phyloP scores from a whole-genome alignment of 2,113 vertebrate genomes.

The Puntigrus tetrazona region DNA sequence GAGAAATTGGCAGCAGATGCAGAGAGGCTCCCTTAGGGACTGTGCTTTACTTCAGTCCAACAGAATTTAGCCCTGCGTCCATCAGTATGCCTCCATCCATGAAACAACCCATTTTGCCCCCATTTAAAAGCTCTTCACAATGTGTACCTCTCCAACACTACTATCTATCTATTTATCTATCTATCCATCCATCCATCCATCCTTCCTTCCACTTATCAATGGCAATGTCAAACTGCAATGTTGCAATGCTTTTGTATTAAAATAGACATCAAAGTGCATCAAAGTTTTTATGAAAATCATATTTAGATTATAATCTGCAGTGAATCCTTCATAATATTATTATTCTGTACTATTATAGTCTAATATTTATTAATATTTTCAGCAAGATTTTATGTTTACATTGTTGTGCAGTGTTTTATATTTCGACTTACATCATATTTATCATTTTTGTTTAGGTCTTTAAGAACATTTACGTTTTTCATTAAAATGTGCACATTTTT shows the following conservation, averaged over 20 bases:
- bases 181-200: no score
- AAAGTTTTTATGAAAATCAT: not conserved
- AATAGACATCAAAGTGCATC: not conserved
- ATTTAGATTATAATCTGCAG: not conserved
- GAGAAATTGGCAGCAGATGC: conserved; percentile 60
- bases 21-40: conserved; percentile 39
- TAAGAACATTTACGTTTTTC: not conserved
- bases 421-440: not conserved
- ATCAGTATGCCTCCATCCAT: conserved; percentile 54
- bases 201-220: no score
- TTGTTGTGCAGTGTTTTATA: not conserved
- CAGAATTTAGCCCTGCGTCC: conserved; percentile 67
- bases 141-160: not conserved
- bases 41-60: conserved; percentile 63
- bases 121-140: not conserved
- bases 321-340: not conserved
- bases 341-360: not conserved
- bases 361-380: not conserved
- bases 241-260: not conserved
- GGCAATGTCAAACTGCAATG: not conserved
- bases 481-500: no score
- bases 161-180: no score
- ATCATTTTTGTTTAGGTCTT: not conserved
- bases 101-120: conserved; percentile 55
- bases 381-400: not conserved